Base-by-base conservation (phyloP, 2,113 vertebrate species). In the Calidris pygmaea region DNA sequence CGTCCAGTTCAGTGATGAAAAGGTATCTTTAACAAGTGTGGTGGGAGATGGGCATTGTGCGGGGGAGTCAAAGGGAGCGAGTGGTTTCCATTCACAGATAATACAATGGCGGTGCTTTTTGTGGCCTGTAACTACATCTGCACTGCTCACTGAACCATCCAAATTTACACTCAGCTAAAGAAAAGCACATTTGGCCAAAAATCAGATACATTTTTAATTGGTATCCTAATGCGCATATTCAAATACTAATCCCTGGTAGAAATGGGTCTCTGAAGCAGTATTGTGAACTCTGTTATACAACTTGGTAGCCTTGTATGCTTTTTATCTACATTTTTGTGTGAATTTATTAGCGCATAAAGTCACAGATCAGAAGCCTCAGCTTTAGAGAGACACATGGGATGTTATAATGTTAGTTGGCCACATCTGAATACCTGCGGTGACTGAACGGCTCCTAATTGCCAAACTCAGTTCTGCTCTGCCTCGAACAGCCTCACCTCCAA, bases 111-210 rank as follows among this genome's bases (percentile, higher is more conserved):
- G 4, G 20, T 2, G 77, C 71, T 73, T 91, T 96, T 7, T 70
- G 87, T 80, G 87, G 52, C 71, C 66, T 85, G 23, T 67, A 70
- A 90, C 63, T 82, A 90, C 87, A 83, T 82, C 91, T 93, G 87
- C 74, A 53, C 50, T 92, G 84, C 89, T 92, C 71, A 15, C 50
- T 85, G 89, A 95, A 91, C 93, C 87, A 66, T 87, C 92, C 80
- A 63, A 72, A 82, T 87, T 50, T 79, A 92, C 52, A 62, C 62
- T 82, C 66, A 30, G 65, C 89, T 83, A 67, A 78, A 91, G 71
- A 89, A 95, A 93, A 87, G 74, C 41, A 50, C 21, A 32, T 95
- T 93, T 91, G 80, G 62, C 59, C 84, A 85, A 85, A 89, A 87
- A 89, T 73, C n/a, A 55, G 67, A 66, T 79, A 73, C 23, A 48